A percentile compares a stretch with the other conserved stretches of the same genome.
phyloP scores from a whole-genome alignment of 1,140 invertebrate species.

The Solenopsis fugax region DNA sequence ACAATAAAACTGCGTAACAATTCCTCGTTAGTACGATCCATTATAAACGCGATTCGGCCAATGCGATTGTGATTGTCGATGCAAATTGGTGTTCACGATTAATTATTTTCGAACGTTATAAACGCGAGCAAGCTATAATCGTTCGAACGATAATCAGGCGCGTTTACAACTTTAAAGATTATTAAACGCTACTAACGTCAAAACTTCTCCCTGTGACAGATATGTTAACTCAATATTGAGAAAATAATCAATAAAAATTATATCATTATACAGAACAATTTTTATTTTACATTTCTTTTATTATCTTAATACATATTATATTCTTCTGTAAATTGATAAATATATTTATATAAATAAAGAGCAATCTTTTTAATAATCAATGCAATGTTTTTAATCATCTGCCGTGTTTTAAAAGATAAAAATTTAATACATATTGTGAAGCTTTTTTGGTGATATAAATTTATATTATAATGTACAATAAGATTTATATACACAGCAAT shows the following conservation, averaged over 20 bases:
- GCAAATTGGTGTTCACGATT: conserved; percentile 11
- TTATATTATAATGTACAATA: conserved; percentile 1
- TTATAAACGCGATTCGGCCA: conserved; percentile 21
- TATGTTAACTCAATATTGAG: not conserved
- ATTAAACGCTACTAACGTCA: conserved; percentile 39
- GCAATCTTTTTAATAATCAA: not conserved
- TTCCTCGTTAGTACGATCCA: conserved; percentile 47
- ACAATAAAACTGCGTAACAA: conserved; percentile 58
- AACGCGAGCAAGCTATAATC: conserved; percentile 32
- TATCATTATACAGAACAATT: not conserved
- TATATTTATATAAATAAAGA: conserved; percentile 16
- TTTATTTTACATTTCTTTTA: conserved; percentile 30
- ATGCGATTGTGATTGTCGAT: conserved; percentile 10
- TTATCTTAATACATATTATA: conserved; percentile 23
- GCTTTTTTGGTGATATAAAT: not conserved
- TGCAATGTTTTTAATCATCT: not conserved
- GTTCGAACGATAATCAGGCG: conserved; percentile 26
- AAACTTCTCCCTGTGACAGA: not conserved
- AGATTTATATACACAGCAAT: not conserved
- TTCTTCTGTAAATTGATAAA: conserved; percentile 32
- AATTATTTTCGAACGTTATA: conserved; percentile 51
- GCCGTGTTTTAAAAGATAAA: not conserved
- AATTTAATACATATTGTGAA: not conserved
- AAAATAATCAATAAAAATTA: conserved; percentile 13
- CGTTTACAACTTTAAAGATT: conserved; percentile 45